phyloP scores from a whole-genome alignment of 2,888 invertebrate species.

The Cistogaster globosa region DNA sequence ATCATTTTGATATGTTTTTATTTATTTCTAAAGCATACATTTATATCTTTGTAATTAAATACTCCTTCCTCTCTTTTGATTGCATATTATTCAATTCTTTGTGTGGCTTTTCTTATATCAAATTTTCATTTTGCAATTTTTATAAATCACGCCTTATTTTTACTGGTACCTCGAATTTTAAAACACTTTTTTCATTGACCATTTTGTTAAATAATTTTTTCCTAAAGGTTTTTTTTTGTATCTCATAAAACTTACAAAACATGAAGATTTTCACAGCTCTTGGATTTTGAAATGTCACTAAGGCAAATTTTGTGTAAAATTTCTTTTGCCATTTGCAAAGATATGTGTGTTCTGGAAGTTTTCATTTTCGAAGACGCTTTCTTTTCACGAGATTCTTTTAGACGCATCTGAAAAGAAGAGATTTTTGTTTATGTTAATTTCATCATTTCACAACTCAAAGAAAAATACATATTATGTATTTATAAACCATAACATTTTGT shows the following conservation, averaged over 20 bases:
- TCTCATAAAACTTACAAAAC: constrained; percentile 85
- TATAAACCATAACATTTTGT: no score
- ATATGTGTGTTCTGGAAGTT: constrained; percentile 91
- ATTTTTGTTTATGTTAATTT: no score
- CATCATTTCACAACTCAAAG: no score
- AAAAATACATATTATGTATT: no score
- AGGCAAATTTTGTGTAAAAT: constrained; percentile 93
- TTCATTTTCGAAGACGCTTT: constrained; percentile 89
- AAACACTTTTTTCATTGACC: constrained; percentile 25
- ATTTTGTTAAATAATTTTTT: constrained; percentile 3
- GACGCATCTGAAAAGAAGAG: constrained; percentile 84
- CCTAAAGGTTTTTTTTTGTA: constrained; percentile 7
- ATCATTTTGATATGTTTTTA: no score
- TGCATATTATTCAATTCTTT: not conserved
- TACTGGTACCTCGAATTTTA: constrained; percentile 45
- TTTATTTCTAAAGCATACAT: no score
- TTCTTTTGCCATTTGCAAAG: constrained; percentile 91
- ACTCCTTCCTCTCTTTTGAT: no score
- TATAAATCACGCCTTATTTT: constrained; percentile 48
- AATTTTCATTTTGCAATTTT: constrained; percentile 2
- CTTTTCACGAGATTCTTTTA: constrained; percentile 90
- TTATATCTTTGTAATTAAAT: no score
- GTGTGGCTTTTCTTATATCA: not conserved
- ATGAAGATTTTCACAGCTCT: constrained; percentile 93
- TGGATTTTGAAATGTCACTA: constrained; percentile 92